Evolutionary conservation across 2,797 vertebrate genomes (phyloP).

Genomic region (Anomalospiza imberbis): DNA sequence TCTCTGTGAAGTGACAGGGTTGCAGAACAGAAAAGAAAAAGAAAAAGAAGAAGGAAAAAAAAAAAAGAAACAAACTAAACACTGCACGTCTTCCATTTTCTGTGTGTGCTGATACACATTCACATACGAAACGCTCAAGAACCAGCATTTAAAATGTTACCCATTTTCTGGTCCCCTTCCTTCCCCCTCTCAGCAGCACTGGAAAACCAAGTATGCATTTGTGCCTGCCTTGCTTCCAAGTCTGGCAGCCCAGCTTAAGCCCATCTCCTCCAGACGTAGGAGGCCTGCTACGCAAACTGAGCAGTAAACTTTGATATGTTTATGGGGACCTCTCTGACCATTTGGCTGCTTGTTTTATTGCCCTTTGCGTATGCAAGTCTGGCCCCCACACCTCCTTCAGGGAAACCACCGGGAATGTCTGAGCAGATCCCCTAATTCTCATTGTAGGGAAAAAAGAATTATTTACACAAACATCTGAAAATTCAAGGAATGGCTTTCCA

Average conservation of each 20-base stretch:
- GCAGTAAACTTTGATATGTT: constrained; percentile 12
- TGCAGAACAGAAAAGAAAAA: background rate
- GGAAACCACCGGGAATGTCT: background rate
- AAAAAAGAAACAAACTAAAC: background rate
- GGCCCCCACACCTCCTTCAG: background rate
- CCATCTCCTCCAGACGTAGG: background rate
- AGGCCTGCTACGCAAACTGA: background rate
- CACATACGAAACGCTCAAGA: background rate
- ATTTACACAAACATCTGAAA: background rate
- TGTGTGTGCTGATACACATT: background rate
- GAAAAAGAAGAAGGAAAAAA: accelerated
- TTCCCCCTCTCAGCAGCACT: background rate
- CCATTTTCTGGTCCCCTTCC: background rate
- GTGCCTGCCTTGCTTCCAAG: background rate
- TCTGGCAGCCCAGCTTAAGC: background rate
- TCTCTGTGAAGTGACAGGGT: background rate
- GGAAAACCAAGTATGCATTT: background rate
- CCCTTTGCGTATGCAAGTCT: background rate
- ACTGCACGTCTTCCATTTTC: background rate
- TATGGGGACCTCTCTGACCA: constrained; percentile 13
- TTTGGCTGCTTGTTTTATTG: constrained; percentile 28
- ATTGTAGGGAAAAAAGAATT: background rate
- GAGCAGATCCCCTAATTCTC: background rate
- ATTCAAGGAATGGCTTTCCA: background rate
- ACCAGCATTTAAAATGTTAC: background rate